Conservation (phyloP, 2,113 vertebrate species). For the Campylomormyrus numenius region DNA sequence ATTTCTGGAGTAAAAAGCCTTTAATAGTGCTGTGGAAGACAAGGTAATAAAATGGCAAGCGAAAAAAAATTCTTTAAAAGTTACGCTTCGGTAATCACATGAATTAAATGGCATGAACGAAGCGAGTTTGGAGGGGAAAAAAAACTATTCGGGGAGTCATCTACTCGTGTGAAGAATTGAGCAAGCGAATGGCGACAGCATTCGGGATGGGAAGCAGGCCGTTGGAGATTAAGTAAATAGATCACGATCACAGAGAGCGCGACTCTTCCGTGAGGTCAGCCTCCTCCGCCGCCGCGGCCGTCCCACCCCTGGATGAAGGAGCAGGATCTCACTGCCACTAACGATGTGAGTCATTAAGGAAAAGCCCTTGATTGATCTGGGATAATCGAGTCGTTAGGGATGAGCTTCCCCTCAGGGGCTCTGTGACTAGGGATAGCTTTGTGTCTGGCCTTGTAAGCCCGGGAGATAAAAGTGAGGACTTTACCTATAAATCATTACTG, state of each 20-base stretch:
- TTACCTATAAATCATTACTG: constrained; percentile 33
- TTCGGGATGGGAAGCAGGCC: background rate
- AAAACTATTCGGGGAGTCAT: background rate
- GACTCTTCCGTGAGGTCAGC: background rate
- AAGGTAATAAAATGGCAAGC: constrained; percentile 9
- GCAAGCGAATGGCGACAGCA: background rate
- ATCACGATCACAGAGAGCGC: background rate
- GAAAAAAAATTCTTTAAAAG: constrained; percentile 6
- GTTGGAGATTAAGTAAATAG: background rate
- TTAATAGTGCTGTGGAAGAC: background rate
- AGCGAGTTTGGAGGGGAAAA: background rate
- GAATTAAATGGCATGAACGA: constrained; percentile 12
- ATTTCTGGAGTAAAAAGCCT: background rate
- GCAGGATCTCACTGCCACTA: background rate
- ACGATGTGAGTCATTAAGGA: constrained; percentile 3
- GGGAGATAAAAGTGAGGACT: constrained; percentile 36
- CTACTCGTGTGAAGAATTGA: background rate
- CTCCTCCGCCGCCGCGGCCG: rapidly evolving
- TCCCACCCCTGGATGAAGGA: background rate
- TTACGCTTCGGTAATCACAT: constrained; percentile 15
- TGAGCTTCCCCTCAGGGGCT: constrained; percentile 30
- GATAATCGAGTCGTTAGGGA: constrained; percentile 50
- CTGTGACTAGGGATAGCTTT: constrained; percentile 8
- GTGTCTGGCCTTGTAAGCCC: constrained; percentile 30
- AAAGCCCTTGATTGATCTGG: constrained; percentile 43